phyloP scores from a whole-genome alignment of 2,888 invertebrate genomes.

The Platypus cylindrus region DNA sequence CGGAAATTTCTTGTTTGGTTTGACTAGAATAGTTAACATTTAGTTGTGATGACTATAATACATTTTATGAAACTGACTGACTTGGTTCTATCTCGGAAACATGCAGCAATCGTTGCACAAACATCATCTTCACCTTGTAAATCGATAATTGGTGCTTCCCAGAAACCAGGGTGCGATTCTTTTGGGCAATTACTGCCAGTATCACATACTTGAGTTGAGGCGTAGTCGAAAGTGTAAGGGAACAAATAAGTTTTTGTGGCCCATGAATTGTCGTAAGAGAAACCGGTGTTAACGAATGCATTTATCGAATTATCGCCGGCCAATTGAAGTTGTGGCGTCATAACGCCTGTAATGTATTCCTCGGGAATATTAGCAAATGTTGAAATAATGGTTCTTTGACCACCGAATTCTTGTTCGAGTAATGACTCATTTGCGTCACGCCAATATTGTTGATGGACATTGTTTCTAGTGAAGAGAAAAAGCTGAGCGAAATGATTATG shows the following conservation, averaged over 20 bases:
- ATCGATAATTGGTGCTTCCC: constrained; percentile 53
- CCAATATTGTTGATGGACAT: constrained; percentile 27
- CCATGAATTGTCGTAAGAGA: constrained; percentile 52
- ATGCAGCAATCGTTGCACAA: constrained; percentile 45
- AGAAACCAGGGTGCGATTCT: constrained; percentile 44
- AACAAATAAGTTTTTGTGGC: constrained; percentile 42
- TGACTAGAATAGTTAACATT: constrained; percentile 24
- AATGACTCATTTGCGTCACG: constrained; percentile 21
- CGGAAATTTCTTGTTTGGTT: constrained; percentile 27
- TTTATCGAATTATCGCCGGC: constrained; percentile 44
- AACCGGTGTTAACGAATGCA: constrained; percentile 38
- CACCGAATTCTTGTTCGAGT: constrained; percentile 30
- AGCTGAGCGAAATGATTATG: constrained; percentile 1
- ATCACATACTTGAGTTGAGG: constrained; percentile 42
- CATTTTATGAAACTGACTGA: constrained; percentile 4
- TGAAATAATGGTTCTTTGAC: constrained; percentile 27
- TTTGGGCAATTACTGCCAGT: constrained; percentile 43
- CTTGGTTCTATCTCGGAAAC: constrained; percentile 10
- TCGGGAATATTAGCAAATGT: constrained; percentile 31
- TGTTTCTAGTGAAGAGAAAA: constrained; percentile 22
- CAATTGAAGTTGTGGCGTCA: constrained; percentile 45
- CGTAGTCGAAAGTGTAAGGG: constrained; percentile 57
- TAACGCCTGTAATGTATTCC: constrained; percentile 28
- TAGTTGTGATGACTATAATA: not conserved
- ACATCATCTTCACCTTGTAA: constrained; percentile 37